phyloP scores from a whole-genome alignment of 2,797 vertebrate genomes.

The Merluccius polli region DNA sequence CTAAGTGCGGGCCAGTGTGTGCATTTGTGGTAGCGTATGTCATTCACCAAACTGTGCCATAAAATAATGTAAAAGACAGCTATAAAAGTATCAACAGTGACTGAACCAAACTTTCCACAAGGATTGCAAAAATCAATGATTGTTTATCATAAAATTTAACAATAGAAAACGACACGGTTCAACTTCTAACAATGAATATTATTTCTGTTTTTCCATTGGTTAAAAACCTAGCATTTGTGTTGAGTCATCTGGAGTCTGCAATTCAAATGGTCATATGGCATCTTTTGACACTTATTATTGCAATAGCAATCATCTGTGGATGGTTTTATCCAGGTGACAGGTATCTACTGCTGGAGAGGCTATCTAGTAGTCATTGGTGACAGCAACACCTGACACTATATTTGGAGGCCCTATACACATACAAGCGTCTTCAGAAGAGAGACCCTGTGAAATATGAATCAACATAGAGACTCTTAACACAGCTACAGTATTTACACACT shows the following conservation, averaged over 20 bases:
- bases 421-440: too few species aligned
- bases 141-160: too few species aligned
- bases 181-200: not conserved
- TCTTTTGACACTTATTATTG: too few species aligned
- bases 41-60: not conserved
- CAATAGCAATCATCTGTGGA: not conserved
- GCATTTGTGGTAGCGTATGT: not conserved
- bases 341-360: not conserved
- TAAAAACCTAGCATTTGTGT: not conserved
- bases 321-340: not conserved
- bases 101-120: not conserved
- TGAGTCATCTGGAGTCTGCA: not conserved
- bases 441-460: not conserved
- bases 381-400: not conserved
- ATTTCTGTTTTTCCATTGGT: not conserved
- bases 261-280: too few species aligned
- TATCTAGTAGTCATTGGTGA: too few species aligned
- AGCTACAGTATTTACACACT: not conserved
- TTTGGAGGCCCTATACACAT: not conserved
- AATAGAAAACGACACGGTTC: too few species aligned
- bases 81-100: not conserved
- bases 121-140: not conserved
- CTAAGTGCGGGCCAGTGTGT: constrained; percentile 39
- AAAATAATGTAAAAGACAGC: not conserved
- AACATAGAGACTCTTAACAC: not conserved